These are phyloP conservation scores for Asobara japonica DNA, from an alignment of 1,140 invertebrate species.

Conservation along the genomic window DNA sequence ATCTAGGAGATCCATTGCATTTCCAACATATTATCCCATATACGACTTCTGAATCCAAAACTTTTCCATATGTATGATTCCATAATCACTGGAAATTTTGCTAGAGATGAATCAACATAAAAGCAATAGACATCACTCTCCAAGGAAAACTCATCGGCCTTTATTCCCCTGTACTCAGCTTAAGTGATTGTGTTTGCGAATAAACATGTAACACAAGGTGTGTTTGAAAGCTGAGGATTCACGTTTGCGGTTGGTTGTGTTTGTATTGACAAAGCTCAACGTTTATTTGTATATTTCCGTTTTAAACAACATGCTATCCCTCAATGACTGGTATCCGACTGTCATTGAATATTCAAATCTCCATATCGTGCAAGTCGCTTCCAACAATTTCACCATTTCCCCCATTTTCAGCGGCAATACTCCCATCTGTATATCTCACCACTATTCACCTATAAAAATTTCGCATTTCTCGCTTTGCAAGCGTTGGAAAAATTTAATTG, in stretches of 20 bases:
- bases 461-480: neutral
- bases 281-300: neutral
- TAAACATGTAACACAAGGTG: neutral
- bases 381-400: neutral
- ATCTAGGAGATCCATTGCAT: too few relatives aligned
- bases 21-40: too few relatives aligned
- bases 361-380: neutral
- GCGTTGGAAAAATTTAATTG: neutral
- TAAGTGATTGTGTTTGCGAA: neutral
- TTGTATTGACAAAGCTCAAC: neutral
- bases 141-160: neutral
- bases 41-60: too few relatives aligned
- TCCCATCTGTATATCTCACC: neutral
- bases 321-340: neutral
- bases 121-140: neutral
- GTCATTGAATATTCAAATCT: neutral
- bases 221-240: constrained; percentile 2
- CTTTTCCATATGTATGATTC: too few relatives aligned
- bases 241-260: neutral
- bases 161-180: neutral
- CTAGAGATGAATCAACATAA: neutral
- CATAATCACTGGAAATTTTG: neutral
- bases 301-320: neutral
- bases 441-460: neutral
- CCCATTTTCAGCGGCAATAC: neutral